A percentile compares a stretch with the other conserved stretches of the same genome.
Evolutionary conservation across 2,113 vertebrate species (phyloP).

Genomic region (Leucopsar rothschildi): DNA sequence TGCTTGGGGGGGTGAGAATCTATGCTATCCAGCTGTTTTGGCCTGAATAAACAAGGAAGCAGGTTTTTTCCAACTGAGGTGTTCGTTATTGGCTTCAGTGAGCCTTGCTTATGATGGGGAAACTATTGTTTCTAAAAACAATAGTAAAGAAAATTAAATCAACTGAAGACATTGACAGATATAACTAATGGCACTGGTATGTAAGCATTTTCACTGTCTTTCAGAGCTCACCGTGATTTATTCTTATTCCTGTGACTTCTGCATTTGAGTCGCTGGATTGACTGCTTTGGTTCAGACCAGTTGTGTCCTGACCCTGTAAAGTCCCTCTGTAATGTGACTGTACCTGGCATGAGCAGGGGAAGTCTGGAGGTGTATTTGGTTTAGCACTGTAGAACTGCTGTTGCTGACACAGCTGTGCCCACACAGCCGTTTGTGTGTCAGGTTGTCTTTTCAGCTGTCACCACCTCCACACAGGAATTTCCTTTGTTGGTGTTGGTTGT

Average conservation of each 20-base stretch:
- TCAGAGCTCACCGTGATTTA: neutral
- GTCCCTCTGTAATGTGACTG: neutral
- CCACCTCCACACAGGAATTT: neutral
- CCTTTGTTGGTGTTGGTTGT: neutral
- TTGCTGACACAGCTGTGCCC: neutral
- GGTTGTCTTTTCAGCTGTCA: neutral
- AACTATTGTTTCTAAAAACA: neutral
- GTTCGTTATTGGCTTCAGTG: neutral
- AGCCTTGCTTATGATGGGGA: neutral
- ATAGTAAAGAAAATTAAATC: neutral
- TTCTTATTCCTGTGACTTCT: neutral
- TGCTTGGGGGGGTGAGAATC: neutral
- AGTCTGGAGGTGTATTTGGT: neutral
- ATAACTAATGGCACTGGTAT: fast-evolving
- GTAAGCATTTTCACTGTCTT: neutral
- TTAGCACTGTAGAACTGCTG: neutral
- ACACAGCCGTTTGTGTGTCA: neutral
- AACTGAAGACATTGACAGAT: neutral
- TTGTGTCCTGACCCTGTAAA: fast-evolving
- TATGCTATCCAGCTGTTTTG: neutral
- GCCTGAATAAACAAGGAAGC: neutral
- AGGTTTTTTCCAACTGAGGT: fast-evolving
- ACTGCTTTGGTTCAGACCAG: neutral
- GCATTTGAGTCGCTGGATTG: neutral
- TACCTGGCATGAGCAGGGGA: neutral